Evolutionary conservation across 30 jellyfish, hydroid and myxozoan species (phyloP), one percentile per base, ranked within the genome.

Genomic region (Chrysaora quinquecirrha): DNA sequence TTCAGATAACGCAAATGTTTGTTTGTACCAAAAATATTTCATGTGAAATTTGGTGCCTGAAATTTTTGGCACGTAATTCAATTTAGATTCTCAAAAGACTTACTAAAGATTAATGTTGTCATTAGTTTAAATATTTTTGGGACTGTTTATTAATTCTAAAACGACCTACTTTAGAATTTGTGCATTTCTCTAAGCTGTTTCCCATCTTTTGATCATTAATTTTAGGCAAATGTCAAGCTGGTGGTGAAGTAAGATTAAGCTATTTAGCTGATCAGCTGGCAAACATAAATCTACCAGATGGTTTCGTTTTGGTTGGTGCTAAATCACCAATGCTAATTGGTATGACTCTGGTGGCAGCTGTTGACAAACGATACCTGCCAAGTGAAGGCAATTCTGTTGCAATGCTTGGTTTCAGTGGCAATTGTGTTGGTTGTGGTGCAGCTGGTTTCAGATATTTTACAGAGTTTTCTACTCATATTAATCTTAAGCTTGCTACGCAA

Each of bases 371-470:
- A 22, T 89, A 82, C 78, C 80, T 89, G 47, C 97, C 97, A 33
- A 81, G 95, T 30, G 95, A 89, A 50, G 90, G 87, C 14, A 83
- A 70, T 48, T 82, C 91, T 19, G 87, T 89, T 14, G 90, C 97
- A 1, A 89, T 83, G 95, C 88, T 83, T 3, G 97, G 97, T 12
- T 89, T 89, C 24, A 83, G 95, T 75, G 97, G 97, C 1, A 89
- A 83, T 50, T 89, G 97, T 63, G 64, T 89, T 72, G 97, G 97
- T 12, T 89, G 97, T 82, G 97, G 97, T 31, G 97, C 97, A 0
- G 68, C 95, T 49, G 97, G 97, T n/a, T 89, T 89, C 49, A 27
- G 97, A 29, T 89, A 89, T 62, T 89, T 89, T 79, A 89, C 97
- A 19, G 97, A 89, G 73, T 89, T 82, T 54, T 89, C 97, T 9